Conservation (phyloP, 1,140 invertebrate species). For the Hycleus cichorii region DNA sequence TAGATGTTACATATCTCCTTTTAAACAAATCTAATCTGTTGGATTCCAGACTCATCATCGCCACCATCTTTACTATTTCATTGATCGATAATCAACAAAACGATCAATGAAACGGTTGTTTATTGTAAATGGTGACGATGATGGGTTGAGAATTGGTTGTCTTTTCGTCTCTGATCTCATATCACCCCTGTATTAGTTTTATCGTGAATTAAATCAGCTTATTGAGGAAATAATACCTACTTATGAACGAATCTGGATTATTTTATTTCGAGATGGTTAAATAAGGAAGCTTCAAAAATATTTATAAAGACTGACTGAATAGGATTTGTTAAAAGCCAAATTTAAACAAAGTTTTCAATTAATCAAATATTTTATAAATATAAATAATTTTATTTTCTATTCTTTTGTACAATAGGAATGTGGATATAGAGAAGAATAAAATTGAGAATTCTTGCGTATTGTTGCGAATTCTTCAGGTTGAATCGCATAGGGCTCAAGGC, state of each 20-base stretch:
- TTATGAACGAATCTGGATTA: constrained; percentile 18
- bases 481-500: constrained; percentile 22
- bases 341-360: background rate
- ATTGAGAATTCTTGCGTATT: no score
- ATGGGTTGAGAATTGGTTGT: background rate
- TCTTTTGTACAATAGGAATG: constrained; percentile 1
- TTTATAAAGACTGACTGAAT: constrained; percentile 18
- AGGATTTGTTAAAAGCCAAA: constrained; percentile 18
- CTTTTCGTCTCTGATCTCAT: background rate
- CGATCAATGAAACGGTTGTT: no score
- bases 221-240: background rate
- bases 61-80: background rate
- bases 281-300: no score
- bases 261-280: constrained; percentile 18
- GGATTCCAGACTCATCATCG: background rate
- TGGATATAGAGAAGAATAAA: no score
- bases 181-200: background rate
- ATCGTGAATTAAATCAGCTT: no score
- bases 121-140: background rate
- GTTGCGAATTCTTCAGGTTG: constrained; percentile 11
- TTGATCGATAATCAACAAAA: no score
- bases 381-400: constrained; percentile 14
- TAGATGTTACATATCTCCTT: constrained; percentile 33
- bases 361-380: constrained; percentile 18
- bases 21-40: constrained; percentile 4